A percentile compares a stretch with the other conserved stretches of the same genome.
Evolutionary conservation across 2,797 vertebrate species (phyloP).

Genomic region (Chaetophractus vellerosus): DNA sequence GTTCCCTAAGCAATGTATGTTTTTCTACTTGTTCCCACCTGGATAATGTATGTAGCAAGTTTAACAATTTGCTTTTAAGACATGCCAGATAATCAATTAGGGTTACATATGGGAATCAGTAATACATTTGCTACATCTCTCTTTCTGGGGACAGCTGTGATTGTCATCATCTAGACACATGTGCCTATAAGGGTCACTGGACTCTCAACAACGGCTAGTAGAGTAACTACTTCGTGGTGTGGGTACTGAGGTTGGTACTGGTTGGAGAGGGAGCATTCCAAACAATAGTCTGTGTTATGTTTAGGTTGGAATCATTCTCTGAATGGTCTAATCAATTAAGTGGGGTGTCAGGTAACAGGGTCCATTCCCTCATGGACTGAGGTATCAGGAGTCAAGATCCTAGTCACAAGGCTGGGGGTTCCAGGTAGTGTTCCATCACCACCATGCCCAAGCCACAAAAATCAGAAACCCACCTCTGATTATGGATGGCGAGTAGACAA

Average conservation of each 20-base stretch:
- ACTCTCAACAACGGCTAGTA: neutral
- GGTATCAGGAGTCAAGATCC: neutral
- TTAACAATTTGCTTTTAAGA: conserved; percentile 29
- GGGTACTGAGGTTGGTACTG: neutral
- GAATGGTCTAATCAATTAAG: neutral
- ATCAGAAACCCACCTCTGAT: neutral
- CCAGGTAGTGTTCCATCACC: neutral
- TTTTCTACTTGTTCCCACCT: conserved; percentile 68
- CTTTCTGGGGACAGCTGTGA: conserved; percentile 18
- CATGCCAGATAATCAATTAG: neutral
- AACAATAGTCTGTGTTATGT: neutral
- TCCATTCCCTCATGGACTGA: neutral
- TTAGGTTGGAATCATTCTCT: neutral
- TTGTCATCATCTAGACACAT: neutral
- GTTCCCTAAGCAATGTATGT: conserved; percentile 52
- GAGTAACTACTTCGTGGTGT: neutral
- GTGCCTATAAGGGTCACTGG: neutral
- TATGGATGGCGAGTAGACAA: neutral
- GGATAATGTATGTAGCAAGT: conserved; percentile 38
- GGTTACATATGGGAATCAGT: neutral
- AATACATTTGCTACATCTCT: neutral
- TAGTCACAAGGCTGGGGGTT: neutral
- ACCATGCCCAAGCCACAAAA: neutral
- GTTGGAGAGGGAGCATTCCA: neutral
- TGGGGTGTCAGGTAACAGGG: neutral